These are phyloP conservation scores for Antennarius striatus DNA, from an alignment of 2,113 vertebrate genomes.

Conservation along the genomic window DNA sequence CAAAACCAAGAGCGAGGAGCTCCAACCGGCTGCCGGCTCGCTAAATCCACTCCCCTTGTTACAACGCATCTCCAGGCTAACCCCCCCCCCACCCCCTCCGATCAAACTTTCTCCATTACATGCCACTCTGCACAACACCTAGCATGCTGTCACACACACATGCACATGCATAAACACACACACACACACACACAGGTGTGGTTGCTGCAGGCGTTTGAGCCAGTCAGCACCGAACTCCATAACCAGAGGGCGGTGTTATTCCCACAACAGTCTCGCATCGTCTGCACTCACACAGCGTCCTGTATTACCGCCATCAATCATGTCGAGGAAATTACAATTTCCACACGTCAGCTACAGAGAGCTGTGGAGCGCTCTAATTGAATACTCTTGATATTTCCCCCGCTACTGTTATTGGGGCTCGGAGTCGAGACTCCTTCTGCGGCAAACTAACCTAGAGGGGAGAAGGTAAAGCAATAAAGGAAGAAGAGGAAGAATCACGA, in stretches of 20 bases:
- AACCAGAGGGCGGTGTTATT: conserved; percentile 69
- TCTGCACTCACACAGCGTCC: conserved; percentile 67
- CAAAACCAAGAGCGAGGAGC: conserved; percentile 35
- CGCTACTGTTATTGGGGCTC: conserved; percentile 59
- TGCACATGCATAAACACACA: conserved; percentile 14
- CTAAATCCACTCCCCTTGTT: conserved; percentile 37
- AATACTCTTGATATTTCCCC: conserved; percentile 72
- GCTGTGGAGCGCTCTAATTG: conserved; percentile 77
- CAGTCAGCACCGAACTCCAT: conserved; percentile 64
- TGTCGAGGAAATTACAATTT: conserved; percentile 81
- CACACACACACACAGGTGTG: conserved; percentile 43
- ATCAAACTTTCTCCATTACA: conserved; percentile 61
- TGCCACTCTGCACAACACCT: conserved; percentile 55
- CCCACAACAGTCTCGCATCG: conserved; percentile 62
- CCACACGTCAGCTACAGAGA: conserved; percentile 76
- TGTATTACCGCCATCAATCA: conserved; percentile 83
- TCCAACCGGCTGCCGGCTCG: conserved; percentile 24
- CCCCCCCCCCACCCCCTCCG: background rate
- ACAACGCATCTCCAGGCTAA: too few relatives aligned
- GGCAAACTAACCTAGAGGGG: too few relatives aligned
- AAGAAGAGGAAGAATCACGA: conserved; percentile 17
- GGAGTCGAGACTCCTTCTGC: conserved; percentile 11
- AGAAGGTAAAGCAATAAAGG: background rate
- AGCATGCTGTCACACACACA: conserved; percentile 13
- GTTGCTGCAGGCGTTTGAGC: conserved; percentile 46